Evolutionary conservation across 1,140 invertebrate genomes (phyloP), one percentile per base, ranked within the genome.

Genomic region (Monomorium pharaonis): DNA sequence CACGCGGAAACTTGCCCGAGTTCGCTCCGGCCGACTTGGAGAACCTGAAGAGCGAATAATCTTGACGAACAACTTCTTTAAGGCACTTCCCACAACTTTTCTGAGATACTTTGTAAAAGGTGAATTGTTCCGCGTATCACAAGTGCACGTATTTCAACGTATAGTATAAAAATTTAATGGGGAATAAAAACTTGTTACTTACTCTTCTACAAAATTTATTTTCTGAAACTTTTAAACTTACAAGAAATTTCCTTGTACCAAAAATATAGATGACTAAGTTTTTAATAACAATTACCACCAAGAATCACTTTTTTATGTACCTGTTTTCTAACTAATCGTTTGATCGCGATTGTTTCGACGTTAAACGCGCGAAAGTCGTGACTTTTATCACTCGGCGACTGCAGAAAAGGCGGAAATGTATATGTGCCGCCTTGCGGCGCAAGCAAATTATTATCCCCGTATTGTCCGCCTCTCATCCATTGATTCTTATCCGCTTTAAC

Each of bases 301-400:
- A n/a, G n/a, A n/a, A n/a, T n/a, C n/a, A n/a, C n/a, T n/a, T n/a
- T n/a, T n/a, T n/a, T n/a, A n/a, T n/a, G n/a, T n/a, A n/a, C n/a
- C n/a, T n/a, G n/a, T n/a, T n/a, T n/a, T n/a, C n/a, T n/a, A n/a
- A 69, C 24, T 62, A 47, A 72, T 87, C 76, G 33, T 83, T 77
- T 83, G 86, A 89, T 89, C 84, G 75, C 63, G 81, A 89, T 89
- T n/a, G 30, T 74, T 72, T n/a, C 81, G 87, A 89, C 87, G 86
- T 89, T 89, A 89, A 88, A 88, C 58, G 86, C 74, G 86, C 86
- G 72, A 89, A 88, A 74, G 30, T 3, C 33, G 51, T n/a, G 51
- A 37, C 30, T 56, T 74, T 51, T 37, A 74, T 74, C 70, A 6
- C 18, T 2, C 30, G 51, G 54, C 30, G 5, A 56, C 12, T 24